Percentiles rank a stretch among this genome's conserved stretches.
These are phyloP conservation scores for Diplodus puntazzo DNA, from an alignment of 2,797 vertebrate species.

Conservation along the genomic window DNA sequence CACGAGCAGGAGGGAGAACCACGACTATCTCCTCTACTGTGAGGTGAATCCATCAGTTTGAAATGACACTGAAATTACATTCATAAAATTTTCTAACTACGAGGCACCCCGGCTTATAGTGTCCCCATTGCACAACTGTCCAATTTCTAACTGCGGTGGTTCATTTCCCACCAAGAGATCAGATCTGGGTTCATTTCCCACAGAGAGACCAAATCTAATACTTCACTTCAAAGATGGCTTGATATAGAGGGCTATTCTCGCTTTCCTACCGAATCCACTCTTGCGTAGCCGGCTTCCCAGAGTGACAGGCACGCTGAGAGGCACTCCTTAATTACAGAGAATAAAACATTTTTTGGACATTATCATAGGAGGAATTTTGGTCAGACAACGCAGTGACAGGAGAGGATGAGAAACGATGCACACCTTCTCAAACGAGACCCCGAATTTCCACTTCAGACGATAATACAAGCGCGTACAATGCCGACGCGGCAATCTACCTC, in stretches of 20 bases:
- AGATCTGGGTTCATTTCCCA: slow-evolving; percentile 48
- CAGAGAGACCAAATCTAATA: slow-evolving; percentile 48
- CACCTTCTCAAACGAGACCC: slow-evolving; percentile 42
- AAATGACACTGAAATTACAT: slow-evolving; percentile 30
- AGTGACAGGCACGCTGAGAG: slow-evolving; percentile 42
- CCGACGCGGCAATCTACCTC: slow-evolving; percentile 37
- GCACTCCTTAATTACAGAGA: slow-evolving; percentile 54
- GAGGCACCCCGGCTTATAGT: slow-evolving; percentile 4
- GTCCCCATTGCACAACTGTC: slow-evolving; percentile 15
- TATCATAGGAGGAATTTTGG: slow-evolving; percentile 36
- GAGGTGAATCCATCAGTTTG: slow-evolving; percentile 38
- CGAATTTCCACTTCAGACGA: slow-evolving; percentile 62
- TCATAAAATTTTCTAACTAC: slow-evolving; percentile 12
- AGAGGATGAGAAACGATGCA: background rate
- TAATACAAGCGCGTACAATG: slow-evolving; percentile 37
- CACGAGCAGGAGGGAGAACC: slow-evolving; percentile 42
- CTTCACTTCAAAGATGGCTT: slow-evolving; percentile 57
- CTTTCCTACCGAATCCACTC: slow-evolving; percentile 53
- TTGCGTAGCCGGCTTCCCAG: slow-evolving; percentile 20
- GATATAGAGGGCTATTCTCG: slow-evolving; percentile 46
- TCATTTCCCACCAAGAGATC: slow-evolving; percentile 49
- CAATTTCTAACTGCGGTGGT: slow-evolving; percentile 35
- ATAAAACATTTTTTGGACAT: slow-evolving; percentile 55
- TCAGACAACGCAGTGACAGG: slow-evolving; percentile 10
- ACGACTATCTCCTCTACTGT: slow-evolving; percentile 5